A percentile compares a stretch with the other conserved stretches of the same genome.
These are phyloP conservation scores for Ancistrus triradiatus DNA, from an alignment of 2,113 vertebrate genomes.

Conservation along the genomic window DNA sequence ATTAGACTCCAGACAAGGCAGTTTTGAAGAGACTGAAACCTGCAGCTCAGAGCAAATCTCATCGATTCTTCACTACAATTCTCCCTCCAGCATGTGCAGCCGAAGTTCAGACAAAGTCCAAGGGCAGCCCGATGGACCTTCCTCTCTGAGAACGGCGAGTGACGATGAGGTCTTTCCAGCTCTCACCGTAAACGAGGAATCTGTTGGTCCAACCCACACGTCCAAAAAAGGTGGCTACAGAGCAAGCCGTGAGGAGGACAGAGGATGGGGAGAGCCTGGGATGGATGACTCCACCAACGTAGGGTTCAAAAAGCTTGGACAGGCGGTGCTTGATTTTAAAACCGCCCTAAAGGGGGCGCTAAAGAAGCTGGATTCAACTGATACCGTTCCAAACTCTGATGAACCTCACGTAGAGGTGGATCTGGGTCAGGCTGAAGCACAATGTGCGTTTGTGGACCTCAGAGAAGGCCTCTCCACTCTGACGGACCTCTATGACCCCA, in stretches of 20 bases:
- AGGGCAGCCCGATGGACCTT: slow-evolving; percentile 8
- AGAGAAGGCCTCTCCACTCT: no score
- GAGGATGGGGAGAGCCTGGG: slow-evolving; percentile 7
- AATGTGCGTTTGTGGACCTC: no score
- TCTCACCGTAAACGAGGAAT: slow-evolving; percentile 31
- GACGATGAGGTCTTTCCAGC: slow-evolving; percentile 38
- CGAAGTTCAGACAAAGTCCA: slow-evolving; percentile 43
- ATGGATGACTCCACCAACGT: slow-evolving; percentile 65
- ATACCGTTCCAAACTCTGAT: background rate
- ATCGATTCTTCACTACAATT: slow-evolving; percentile 52
- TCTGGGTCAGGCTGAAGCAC: background rate
- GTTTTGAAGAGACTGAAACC: slow-evolving; percentile 35
- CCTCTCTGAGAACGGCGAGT: slow-evolving; percentile 21
- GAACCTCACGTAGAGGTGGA: slow-evolving; percentile 32
- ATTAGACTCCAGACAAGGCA: slow-evolving; percentile 45
- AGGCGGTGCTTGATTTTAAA: slow-evolving; percentile 81
- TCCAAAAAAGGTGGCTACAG: background rate
- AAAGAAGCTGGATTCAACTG: slow-evolving; percentile 76
- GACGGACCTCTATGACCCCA: background rate
- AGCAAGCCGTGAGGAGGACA: background rate
- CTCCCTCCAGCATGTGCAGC: slow-evolving; percentile 43
- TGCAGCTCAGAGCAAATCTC: slow-evolving; percentile 48
- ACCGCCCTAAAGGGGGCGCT: slow-evolving; percentile 82
- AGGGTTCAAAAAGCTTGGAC: slow-evolving; percentile 81
- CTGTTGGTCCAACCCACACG: slow-evolving; percentile 2